A percentile compares a stretch with the other conserved stretches of the same genome.
These are phyloP conservation scores for Aradophagus sp. DNA, from an alignment of 1,140 invertebrate species.

Conservation along the genomic window DNA sequence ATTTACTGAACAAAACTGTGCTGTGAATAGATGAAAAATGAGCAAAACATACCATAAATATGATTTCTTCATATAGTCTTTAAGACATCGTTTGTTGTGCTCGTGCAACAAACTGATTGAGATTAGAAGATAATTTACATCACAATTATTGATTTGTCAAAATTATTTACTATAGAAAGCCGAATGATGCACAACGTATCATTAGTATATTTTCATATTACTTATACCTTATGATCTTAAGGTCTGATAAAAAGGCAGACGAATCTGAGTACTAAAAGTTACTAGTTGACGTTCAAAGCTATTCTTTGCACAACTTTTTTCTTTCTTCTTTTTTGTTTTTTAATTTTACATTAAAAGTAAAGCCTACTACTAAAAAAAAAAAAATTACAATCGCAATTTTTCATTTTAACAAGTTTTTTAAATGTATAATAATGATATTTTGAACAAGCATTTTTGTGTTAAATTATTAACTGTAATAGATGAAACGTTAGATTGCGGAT, in stretches of 20 bases:
- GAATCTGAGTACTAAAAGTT: constrained; percentile 11
- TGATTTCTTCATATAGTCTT: constrained; percentile 26
- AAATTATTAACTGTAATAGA: no score
- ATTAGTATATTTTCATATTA: constrained; percentile 36
- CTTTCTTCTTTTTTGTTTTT: no score
- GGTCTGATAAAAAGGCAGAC: constrained; percentile 14
- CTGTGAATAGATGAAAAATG: constrained; percentile 64
- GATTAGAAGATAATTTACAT: constrained; percentile 6
- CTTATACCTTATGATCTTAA: constrained; percentile 18
- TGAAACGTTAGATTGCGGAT: no score
- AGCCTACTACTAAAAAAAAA: no score
- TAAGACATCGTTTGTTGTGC: constrained; percentile 12
- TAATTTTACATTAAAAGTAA: no score
- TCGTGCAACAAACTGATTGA: constrained; percentile 10
- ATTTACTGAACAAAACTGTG: constrained; percentile 62
- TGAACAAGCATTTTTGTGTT: no score
- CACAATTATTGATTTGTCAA: constrained; percentile 1
- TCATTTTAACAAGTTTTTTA: no score
- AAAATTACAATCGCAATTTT: no score
- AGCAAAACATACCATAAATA: constrained; percentile 20
- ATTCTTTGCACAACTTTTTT: no score
- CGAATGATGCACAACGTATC: constrained; percentile 20
- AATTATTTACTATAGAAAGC: constrained; percentile 20
- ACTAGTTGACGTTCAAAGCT: no score
- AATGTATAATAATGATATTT: no score